phyloP scores from a whole-genome alignment of 2,888 invertebrate genomes.

The Hyposoter didymator region DNA sequence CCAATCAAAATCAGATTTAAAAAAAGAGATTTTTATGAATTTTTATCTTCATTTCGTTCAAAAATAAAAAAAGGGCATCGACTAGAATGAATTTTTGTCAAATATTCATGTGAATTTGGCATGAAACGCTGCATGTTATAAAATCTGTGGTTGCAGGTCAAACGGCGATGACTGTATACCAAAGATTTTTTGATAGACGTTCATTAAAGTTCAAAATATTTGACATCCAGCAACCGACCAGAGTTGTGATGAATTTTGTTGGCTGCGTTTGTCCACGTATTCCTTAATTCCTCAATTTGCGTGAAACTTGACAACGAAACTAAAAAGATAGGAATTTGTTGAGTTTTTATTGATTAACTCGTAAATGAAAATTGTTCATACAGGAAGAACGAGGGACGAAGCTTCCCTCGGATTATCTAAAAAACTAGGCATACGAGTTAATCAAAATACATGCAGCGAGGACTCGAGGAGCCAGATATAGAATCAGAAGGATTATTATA shows the following conservation, averaged over 20 bases:
- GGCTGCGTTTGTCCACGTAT: neutral
- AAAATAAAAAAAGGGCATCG: neutral
- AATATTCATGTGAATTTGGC: neutral
- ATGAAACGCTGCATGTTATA: neutral
- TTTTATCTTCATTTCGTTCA: too few relatives aligned
- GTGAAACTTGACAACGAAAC: neutral
- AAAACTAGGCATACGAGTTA: conserved; percentile 22
- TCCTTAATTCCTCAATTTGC: neutral
- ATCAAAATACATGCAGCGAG: conserved; percentile 26
- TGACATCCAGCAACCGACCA: neutral
- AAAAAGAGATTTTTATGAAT: too few relatives aligned
- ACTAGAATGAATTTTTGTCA: neutral
- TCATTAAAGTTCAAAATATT: neutral
- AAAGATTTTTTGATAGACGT: neutral
- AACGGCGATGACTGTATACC: neutral
- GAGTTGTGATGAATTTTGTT: neutral
- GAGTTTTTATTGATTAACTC: neutral
- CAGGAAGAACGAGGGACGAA: neutral
- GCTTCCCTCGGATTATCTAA: too few relatives aligned
- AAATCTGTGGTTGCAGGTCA: neutral
- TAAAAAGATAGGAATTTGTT: neutral
- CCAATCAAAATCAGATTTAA: neutral
- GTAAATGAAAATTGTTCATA: neutral
- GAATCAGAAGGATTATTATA: neutral
- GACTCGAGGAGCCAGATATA: conserved; percentile 31